A percentile compares a stretch with the other conserved stretches of the same genome.
These are phyloP conservation scores for Hemicrepidius hirtus DNA, from an alignment of 2,888 invertebrate species.

Conservation along the genomic window DNA sequence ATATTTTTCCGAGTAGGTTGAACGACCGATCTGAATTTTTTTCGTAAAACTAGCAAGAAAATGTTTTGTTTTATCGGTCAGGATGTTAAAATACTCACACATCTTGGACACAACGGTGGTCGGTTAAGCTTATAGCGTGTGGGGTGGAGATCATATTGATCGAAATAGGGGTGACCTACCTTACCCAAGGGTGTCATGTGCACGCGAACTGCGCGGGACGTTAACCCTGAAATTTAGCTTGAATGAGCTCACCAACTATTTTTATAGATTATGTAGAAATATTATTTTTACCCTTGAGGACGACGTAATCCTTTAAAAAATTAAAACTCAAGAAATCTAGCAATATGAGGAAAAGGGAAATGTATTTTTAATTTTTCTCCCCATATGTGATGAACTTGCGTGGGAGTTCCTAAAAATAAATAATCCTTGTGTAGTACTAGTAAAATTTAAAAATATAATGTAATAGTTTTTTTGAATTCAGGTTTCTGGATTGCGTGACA, in stretches of 20 bases:
- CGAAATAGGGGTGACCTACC: slow-evolving; percentile 50
- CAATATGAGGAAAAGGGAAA: no score
- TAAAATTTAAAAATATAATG: no score
- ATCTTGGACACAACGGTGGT: slow-evolving; percentile 9
- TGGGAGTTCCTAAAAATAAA: no score
- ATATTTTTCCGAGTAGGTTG: slow-evolving; percentile 8
- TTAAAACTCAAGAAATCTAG: no score
- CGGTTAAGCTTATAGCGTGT: slow-evolving; percentile 9
- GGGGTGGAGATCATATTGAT: slow-evolving; percentile 43
- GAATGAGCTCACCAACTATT: slow-evolving; percentile 43
- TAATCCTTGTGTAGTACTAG: no score
- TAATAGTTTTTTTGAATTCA: no score
- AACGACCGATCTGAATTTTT: slow-evolving; percentile 40
- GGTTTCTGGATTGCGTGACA: no score
- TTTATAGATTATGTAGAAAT: slow-evolving; percentile 16
- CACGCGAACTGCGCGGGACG: slow-evolving; percentile 47
- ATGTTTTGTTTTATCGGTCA: slow-evolving; percentile 23
- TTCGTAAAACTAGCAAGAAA: background rate
- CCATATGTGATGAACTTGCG: no score
- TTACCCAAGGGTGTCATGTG: slow-evolving; percentile 45
- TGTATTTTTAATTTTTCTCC: no score
- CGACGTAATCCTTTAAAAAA: background rate
- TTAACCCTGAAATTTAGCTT: slow-evolving; percentile 42
- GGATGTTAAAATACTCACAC: background rate
- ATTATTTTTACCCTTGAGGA: background rate